These are phyloP conservation scores for Tetraodon nigroviridis DNA, from an alignment of 2,113 vertebrate genomes.

Conservation along the genomic window DNA sequence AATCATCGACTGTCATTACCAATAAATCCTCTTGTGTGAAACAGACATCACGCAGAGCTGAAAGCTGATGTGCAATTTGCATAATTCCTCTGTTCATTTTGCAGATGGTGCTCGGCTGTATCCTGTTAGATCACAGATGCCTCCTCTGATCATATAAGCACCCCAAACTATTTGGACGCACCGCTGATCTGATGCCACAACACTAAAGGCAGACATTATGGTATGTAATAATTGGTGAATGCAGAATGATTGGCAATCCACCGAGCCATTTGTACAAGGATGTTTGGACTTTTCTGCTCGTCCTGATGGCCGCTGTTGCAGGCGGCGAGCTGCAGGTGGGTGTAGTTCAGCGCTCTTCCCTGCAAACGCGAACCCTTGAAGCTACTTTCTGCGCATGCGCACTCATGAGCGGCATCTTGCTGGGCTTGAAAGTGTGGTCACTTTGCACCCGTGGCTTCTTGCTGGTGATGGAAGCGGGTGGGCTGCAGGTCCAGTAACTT, in stretches of 20 bases:
- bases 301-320: slow-evolving; percentile 16
- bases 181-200: slow-evolving; percentile 3
- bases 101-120: slow-evolving; percentile 29
- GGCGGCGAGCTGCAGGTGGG: slow-evolving; percentile 38
- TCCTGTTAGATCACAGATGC: slow-evolving; percentile 16
- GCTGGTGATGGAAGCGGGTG: not conserved
- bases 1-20: slow-evolving; percentile 14
- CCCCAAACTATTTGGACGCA: slow-evolving; percentile 14
- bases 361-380: not conserved
- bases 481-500: slow-evolving; percentile 11
- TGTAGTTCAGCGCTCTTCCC: slow-evolving; percentile 3
- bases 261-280: slow-evolving; percentile 2
- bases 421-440: not conserved
- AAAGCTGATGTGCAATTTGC: slow-evolving; percentile 35
- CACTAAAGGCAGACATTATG: slow-evolving; percentile 12
- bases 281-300: not conserved
- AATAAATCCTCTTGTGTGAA: slow-evolving; percentile 10
- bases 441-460: not conserved
- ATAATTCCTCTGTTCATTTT: slow-evolving; percentile 41
- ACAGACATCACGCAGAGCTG: slow-evolving; percentile 5
- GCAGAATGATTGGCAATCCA: slow-evolving; percentile 8
- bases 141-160: slow-evolving; percentile 15
- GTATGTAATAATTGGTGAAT: slow-evolving; percentile 17
- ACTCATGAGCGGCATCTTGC: not conserved
- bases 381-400: not conserved